These are phyloP conservation scores for Phortica variegata DNA, from an alignment of 1,140 invertebrate species.

Conservation along the genomic window DNA sequence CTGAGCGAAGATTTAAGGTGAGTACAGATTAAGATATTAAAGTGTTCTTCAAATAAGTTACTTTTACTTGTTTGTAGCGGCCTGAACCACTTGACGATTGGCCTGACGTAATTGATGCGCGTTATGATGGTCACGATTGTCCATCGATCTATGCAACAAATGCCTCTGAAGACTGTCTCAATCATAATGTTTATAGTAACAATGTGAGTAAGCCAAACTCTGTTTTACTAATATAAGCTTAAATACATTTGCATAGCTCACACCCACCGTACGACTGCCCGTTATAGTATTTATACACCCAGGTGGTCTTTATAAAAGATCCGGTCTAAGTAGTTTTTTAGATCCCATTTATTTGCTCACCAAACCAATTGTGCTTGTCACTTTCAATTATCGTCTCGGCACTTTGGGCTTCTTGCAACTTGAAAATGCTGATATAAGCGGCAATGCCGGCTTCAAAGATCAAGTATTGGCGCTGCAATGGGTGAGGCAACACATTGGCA, in stretches of 20 bases:
- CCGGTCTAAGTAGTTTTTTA: conserved; percentile 22
- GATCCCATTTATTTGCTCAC: conserved; percentile 61
- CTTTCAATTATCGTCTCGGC: conserved; percentile 63
- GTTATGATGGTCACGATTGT: conserved; percentile 54
- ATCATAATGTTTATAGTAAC: conserved; percentile 65
- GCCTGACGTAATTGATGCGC: conserved; percentile 41
- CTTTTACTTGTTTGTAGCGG: conserved; percentile 3
- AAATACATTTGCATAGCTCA: no score
- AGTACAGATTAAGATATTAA: not conserved
- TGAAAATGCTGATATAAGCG: conserved; percentile 57
- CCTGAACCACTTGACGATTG: conserved; percentile 7
- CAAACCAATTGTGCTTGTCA: conserved; percentile 62
- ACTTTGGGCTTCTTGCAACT: conserved; percentile 57
- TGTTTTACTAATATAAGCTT: no score
- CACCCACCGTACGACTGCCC: conserved; percentile 24
- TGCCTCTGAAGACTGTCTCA: conserved; percentile 67
- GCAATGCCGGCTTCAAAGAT: conserved; percentile 71
- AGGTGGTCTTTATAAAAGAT: conserved; percentile 56
- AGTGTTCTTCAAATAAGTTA: not conserved
- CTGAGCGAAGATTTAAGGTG: conserved; percentile 57
- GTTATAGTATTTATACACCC: conserved; percentile 61
- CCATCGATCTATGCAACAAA: conserved; percentile 27
- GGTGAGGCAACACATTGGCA: conserved; percentile 64
- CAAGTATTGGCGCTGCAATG: conserved; percentile 66
- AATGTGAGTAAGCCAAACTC: conserved; percentile 38